Conservation (phyloP, 2,888 invertebrate genomes). For the Ischnura elegans region DNA sequence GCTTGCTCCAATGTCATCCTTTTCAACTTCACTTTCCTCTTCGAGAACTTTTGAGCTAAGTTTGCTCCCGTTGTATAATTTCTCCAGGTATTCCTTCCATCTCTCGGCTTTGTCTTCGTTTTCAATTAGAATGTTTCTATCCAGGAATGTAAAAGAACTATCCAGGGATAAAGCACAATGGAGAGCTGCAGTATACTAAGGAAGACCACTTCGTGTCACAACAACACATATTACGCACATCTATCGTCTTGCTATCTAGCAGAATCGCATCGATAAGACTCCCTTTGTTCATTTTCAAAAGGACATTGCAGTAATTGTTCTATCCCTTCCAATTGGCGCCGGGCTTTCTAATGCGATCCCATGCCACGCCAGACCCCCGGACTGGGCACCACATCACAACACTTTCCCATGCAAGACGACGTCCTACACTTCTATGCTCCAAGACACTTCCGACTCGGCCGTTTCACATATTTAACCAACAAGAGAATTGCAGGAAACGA, state of each 20-base stretch:
- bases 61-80: too few relatives aligned
- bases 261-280: background rate
- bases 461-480: background rate
- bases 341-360: background rate
- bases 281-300: background rate
- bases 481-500: conserved; percentile 26
- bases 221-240: background rate
- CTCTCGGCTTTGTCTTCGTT: too few relatives aligned
- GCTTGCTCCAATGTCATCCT: too few relatives aligned
- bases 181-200: too few relatives aligned
- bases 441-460: conserved; percentile 29
- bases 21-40: too few relatives aligned
- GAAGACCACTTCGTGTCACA: too few relatives aligned
- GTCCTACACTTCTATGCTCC: background rate
- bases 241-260: background rate
- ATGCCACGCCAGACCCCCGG: background rate
- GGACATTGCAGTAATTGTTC: background rate
- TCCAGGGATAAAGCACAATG: too few relatives aligned
- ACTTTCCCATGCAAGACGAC: conserved; percentile 26
- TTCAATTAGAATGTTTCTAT: too few relatives aligned
- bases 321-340: background rate
- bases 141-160: too few relatives aligned
- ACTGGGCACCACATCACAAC: background rate
- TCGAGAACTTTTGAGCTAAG: too few relatives aligned
- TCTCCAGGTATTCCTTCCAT: too few relatives aligned